Conservation (phyloP, 2,888 invertebrate genomes). For the Drosophila ustulata region DNA sequence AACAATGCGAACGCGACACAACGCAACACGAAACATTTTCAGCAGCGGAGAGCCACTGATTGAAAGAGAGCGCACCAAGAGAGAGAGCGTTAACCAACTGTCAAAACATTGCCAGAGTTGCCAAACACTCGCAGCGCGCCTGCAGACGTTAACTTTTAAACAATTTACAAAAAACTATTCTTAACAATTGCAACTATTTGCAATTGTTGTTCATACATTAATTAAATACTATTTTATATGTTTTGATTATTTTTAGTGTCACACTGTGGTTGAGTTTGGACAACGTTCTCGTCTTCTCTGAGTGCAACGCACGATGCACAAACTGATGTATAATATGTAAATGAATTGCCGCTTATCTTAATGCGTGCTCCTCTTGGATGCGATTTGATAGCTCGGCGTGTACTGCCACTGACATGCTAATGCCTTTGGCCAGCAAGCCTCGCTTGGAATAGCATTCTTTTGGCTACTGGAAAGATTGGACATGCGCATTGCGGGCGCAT, state of each 20-base stretch:
- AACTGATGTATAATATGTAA: constrained; percentile 25
- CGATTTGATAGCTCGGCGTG: constrained; percentile 75
- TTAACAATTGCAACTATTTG: constrained; percentile 3
- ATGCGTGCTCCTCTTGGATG: constrained; percentile 44
- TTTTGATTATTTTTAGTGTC: constrained; percentile 5
- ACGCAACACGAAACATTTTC: constrained; percentile 75
- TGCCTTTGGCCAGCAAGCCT: constrained; percentile 45
- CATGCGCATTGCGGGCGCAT: constrained; percentile 61
- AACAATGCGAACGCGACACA: constrained; percentile 61
- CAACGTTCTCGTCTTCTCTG: constrained; percentile 6
- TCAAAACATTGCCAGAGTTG: constrained; percentile 68
- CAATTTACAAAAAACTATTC: constrained; percentile 16
- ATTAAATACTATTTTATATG: neutral
- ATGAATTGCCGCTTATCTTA: constrained; percentile 22
- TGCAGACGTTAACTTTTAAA: constrained; percentile 50
- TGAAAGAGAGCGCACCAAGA: constrained; percentile 20
- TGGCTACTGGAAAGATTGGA: constrained; percentile 54
- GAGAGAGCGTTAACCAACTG: constrained; percentile 59
- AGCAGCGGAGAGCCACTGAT: constrained; percentile 63
- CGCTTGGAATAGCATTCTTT: constrained; percentile 49
- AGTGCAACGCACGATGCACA: constrained; percentile 21
- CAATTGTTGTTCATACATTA: neutral
- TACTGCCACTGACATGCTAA: constrained; percentile 54
- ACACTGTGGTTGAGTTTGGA: constrained; percentile 3
- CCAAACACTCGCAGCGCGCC: constrained; percentile 31